A percentile compares a stretch with the other conserved stretches of the same genome.
Conservation (phyloP, 2,888 invertebrate genomes). For the Synergus japonicus region DNA sequence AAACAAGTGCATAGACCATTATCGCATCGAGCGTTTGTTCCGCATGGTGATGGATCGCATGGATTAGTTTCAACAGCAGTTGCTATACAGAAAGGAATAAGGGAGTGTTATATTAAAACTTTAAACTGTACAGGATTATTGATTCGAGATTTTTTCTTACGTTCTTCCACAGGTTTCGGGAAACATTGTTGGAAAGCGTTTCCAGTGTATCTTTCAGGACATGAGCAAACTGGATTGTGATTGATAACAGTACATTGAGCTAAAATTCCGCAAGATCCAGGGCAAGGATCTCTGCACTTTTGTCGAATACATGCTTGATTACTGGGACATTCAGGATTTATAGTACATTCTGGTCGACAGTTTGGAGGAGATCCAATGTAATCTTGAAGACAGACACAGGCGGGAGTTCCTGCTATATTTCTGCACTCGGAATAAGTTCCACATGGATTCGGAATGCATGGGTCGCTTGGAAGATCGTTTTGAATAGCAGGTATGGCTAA, state of each 20-base stretch:
- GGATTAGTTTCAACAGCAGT: slow-evolving; percentile 74
- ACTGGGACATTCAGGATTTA: slow-evolving; percentile 84
- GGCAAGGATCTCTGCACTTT: slow-evolving; percentile 89
- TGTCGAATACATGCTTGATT: slow-evolving; percentile 89
- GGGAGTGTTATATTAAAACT: not conserved
- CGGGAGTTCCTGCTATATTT: slow-evolving; percentile 84
- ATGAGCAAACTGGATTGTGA: slow-evolving; percentile 87
- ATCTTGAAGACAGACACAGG: slow-evolving; percentile 87
- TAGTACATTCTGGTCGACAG: slow-evolving; percentile 89
- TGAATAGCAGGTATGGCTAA: slow-evolving; percentile 45
- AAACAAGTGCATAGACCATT: slow-evolving; percentile 83
- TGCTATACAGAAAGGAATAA: slow-evolving; percentile 46
- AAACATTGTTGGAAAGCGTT: slow-evolving; percentile 83
- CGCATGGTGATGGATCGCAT: slow-evolving; percentile 86
- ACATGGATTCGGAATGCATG: slow-evolving; percentile 90
- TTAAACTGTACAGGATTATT: not conserved
- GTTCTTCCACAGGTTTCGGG: not conserved
- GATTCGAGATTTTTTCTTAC: slow-evolving; percentile 6
- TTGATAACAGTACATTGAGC: slow-evolving; percentile 85
- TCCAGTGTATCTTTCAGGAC: slow-evolving; percentile 85
- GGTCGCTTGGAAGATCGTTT: slow-evolving; percentile 77
- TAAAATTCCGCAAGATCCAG: slow-evolving; percentile 86
- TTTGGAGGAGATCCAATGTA: slow-evolving; percentile 88
- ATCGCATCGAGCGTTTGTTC: slow-evolving; percentile 82
- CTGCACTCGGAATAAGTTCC: slow-evolving; percentile 90